Evolutionary conservation across 2,797 vertebrate species (phyloP).

Genomic region (Ambastaia sidthimunki): DNA sequence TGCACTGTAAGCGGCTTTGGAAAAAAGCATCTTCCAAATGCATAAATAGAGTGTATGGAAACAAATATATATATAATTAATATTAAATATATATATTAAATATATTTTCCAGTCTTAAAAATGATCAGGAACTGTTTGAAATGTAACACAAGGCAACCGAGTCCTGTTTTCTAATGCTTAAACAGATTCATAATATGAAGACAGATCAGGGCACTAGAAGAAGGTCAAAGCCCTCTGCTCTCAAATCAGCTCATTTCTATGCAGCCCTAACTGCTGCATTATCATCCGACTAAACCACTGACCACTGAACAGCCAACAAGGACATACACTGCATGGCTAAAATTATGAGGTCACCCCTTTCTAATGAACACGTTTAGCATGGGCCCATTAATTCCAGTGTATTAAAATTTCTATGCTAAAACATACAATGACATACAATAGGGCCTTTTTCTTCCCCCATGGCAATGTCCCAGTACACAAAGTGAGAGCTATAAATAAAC

Average conservation of each 20-base stretch:
- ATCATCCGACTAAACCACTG: neutral
- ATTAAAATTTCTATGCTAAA: neutral
- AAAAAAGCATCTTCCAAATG: no score
- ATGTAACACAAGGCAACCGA: neutral
- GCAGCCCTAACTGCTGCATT: neutral
- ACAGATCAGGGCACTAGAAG: neutral
- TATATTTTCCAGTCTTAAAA: no score
- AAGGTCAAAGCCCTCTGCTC: neutral
- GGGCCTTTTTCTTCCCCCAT: neutral
- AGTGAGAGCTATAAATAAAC: no score
- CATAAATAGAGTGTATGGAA: neutral
- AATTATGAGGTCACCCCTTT: conserved; percentile 3
- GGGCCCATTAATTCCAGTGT: neutral
- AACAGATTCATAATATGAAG: conserved; percentile 7
- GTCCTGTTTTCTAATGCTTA: neutral
- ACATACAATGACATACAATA: neutral
- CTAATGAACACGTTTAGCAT: neutral
- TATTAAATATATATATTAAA: neutral
- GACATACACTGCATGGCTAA: neutral
- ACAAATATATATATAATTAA: neutral
- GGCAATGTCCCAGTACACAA: no score
- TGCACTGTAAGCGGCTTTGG: neutral
- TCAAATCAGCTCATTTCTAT: neutral
- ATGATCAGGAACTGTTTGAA: neutral
- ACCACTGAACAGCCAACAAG: neutral